These are phyloP conservation scores for Branchinecta lindahli DNA, from an alignment of 1,140 invertebrate genomes.

Conservation along the genomic window DNA sequence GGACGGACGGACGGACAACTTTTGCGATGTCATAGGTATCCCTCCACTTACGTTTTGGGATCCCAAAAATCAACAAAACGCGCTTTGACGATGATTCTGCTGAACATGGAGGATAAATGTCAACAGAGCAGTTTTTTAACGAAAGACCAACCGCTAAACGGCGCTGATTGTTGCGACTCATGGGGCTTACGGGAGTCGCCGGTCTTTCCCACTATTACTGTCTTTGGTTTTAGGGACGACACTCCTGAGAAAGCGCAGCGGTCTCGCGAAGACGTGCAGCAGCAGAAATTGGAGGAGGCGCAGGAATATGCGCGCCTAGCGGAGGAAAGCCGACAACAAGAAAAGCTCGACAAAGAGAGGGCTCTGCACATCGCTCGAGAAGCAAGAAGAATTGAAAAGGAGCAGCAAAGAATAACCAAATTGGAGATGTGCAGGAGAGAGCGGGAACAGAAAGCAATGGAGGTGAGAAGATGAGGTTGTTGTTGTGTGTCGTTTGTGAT, in stretches of 20 bases:
- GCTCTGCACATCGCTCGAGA: conserved; percentile 43
- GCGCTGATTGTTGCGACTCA: too few species aligned
- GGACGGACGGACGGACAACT: too few species aligned
- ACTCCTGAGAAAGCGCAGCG: conserved; percentile 23
- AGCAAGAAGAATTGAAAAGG: conserved; percentile 38
- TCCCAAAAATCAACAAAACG: too few species aligned
- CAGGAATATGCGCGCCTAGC: conserved; percentile 30
- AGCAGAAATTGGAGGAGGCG: conserved; percentile 23
- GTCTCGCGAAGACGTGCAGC: conserved; percentile 16
- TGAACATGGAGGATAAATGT: too few species aligned
- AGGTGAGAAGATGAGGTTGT: conserved; percentile 29
- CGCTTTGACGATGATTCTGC: too few species aligned
- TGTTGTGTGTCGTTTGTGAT: too few species aligned
- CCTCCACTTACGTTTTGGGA: too few species aligned
- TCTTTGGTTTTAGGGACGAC: conserved; percentile 17
- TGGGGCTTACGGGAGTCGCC: too few species aligned
- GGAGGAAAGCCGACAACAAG: conserved; percentile 30
- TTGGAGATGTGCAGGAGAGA: conserved; percentile 57
- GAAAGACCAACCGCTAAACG: too few species aligned
- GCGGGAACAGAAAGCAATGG: conserved; percentile 53
- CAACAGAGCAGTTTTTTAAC: too few species aligned
- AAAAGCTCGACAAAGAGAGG: conserved; percentile 37
- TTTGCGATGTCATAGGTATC: too few species aligned
- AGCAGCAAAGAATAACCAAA: conserved; percentile 59
- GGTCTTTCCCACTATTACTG: too few species aligned